Percentiles rank a stretch among this genome's conserved stretches.
These are phyloP conservation scores for Caenorhabditis remanei DNA, from an alignment of 1,140 invertebrate genomes.

Conservation along the genomic window DNA sequence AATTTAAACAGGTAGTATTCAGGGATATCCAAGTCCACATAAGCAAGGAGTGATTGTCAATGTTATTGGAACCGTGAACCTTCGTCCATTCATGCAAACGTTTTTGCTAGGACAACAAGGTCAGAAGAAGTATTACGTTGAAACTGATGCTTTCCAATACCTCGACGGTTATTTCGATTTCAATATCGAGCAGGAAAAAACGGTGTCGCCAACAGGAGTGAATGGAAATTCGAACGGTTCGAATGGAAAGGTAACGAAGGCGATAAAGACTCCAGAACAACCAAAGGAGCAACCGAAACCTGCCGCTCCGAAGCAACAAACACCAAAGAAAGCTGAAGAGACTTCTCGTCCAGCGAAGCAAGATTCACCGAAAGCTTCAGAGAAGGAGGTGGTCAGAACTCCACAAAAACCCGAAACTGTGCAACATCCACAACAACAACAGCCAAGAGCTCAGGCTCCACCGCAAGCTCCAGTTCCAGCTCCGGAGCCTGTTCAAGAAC, in stretches of 20 bases:
- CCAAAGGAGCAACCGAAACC: conserved; percentile 40
- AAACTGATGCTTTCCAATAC: conserved; percentile 56
- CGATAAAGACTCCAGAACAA: conserved; percentile 4
- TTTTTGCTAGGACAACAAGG: conserved; percentile 61
- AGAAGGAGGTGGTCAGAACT: conserved; percentile 33
- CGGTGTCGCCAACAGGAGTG: neutral
- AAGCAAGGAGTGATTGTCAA: conserved; percentile 45
- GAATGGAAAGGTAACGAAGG: neutral
- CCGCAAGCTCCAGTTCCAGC: neutral
- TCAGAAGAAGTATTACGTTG: conserved; percentile 64
- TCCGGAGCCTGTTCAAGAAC: conserved; percentile 35
- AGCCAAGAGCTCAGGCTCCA: neutral
- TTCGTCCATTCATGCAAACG: conserved; percentile 60
- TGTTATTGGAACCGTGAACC: conserved; percentile 55
- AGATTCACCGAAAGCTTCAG: conserved; percentile 22
- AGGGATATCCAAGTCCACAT: conserved; percentile 34
- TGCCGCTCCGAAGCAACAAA: conserved; percentile 25
- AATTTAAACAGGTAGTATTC: neutral
- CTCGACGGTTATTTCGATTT: conserved; percentile 19
- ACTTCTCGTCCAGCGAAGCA: conserved; percentile 14
- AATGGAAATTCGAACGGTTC: conserved; percentile 12
- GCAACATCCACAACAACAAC: neutral
- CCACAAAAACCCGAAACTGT: conserved; percentile 24
- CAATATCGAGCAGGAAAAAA: neutral
- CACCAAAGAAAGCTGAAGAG: conserved; percentile 31